Evolutionary conservation across 2,888 invertebrate genomes (phyloP).

Genomic region (Plagodis dolabraria): DNA sequence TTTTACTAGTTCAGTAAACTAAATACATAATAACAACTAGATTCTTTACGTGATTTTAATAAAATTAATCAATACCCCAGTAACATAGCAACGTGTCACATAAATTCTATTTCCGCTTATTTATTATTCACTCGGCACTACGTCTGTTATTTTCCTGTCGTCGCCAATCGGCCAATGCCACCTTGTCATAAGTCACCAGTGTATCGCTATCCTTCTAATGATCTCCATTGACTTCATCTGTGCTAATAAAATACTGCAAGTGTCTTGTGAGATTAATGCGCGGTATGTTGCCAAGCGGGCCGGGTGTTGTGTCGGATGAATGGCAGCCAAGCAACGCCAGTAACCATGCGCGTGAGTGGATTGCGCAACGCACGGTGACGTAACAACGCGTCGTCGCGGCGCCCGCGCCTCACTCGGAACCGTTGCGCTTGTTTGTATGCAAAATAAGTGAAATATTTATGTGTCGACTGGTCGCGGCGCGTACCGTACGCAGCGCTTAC

Average conservation of each 20-base stretch:
- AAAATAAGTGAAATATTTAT: slow-evolving; percentile 76
- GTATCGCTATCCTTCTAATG: slow-evolving; percentile 16
- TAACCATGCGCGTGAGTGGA: slow-evolving; percentile 70
- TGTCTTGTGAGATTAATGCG: slow-evolving; percentile 32
- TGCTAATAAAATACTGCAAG: slow-evolving; percentile 29
- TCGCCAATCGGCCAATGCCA: slow-evolving; percentile 32
- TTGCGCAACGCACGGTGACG: slow-evolving; percentile 71
- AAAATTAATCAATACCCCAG: slow-evolving; percentile 24
- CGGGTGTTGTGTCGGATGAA: slow-evolving; percentile 68
- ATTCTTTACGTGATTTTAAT: not conserved
- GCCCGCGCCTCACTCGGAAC: slow-evolving; percentile 44
- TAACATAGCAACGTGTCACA: slow-evolving; percentile 11
- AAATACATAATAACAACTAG: too few species aligned
- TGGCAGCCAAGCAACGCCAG: slow-evolving; percentile 53
- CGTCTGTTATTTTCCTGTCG: slow-evolving; percentile 34
- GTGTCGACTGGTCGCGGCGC: slow-evolving; percentile 50
- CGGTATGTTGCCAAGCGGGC: slow-evolving; percentile 68
- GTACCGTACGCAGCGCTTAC: slow-evolving; percentile 58
- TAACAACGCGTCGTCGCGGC: slow-evolving; percentile 55
- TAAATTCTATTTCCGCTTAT: slow-evolving; percentile 34
- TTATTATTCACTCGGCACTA: slow-evolving; percentile 31
- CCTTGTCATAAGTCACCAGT: slow-evolving; percentile 24
- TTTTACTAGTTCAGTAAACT: too few species aligned
- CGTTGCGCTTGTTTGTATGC: slow-evolving; percentile 73
- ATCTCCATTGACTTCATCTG: slow-evolving; percentile 15